A percentile compares a stretch with the other conserved stretches of the same genome.
phyloP scores from a whole-genome alignment of 2,888 invertebrate genomes.

The Emmelina monodactyla region DNA sequence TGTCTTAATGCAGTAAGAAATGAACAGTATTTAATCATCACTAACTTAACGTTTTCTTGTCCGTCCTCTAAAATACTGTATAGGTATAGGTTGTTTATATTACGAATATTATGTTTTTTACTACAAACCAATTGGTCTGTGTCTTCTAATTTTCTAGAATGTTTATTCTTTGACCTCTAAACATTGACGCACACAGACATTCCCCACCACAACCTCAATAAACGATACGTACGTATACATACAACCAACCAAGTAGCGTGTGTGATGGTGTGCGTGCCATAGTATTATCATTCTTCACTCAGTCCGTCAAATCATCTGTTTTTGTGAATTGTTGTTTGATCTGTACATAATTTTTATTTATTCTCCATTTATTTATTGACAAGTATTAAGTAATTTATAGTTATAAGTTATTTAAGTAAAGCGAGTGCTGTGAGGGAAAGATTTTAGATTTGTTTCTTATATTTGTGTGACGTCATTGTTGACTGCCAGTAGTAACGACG shows the following conservation, averaged over 20 bases:
- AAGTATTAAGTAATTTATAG: constrained; percentile 26
- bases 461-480: constrained; percentile 68
- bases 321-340: constrained; percentile 49
- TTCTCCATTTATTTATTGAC: constrained; percentile 38
- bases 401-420: constrained; percentile 20
- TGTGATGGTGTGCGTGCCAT: constrained; percentile 24
- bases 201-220: constrained; percentile 9
- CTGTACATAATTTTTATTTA: constrained; percentile 52
- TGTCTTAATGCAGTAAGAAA: no score
- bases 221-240: constrained; percentile 7
- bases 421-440: constrained; percentile 30
- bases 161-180: neutral
- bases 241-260: constrained; percentile 16
- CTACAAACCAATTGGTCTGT: no score
- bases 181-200: constrained; percentile 19
- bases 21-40: no score
- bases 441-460: constrained; percentile 40
- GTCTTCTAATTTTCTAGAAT: no score
- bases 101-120: no score
- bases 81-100: no score
- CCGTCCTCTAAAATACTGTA: no score
- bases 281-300: constrained; percentile 27
- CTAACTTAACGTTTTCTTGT: no score
- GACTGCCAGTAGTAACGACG: constrained; percentile 67
- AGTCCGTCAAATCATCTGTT: constrained; percentile 56